These are phyloP conservation scores for Chloropsis cyanopogon DNA, from an alignment of 2,113 vertebrate species.

Conservation along the genomic window DNA sequence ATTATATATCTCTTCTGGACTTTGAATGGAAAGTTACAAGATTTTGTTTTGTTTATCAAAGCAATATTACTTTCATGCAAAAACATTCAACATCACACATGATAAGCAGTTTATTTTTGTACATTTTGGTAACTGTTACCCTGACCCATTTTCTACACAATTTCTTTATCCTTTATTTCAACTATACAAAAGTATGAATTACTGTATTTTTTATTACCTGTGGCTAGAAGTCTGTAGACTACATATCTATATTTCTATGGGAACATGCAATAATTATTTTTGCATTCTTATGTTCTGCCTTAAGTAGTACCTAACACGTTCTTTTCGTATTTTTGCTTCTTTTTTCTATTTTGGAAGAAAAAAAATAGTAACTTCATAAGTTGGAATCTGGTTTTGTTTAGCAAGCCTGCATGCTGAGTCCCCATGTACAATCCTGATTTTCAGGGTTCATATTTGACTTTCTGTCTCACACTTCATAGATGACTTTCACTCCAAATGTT, in stretches of 20 bases:
- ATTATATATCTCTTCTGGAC: neutral
- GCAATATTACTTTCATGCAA: neutral
- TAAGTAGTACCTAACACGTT: neutral
- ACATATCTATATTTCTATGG: conserved; percentile 27
- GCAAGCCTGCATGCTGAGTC: neutral
- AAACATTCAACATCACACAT: neutral
- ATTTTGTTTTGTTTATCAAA: neutral
- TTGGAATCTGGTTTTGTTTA: neutral
- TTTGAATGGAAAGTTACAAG: neutral
- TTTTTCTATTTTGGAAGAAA: neutral
- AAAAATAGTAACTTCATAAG: neutral
- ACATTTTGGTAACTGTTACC: neutral
- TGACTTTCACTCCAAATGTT: neutral
- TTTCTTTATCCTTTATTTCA: neutral
- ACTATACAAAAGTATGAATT: conserved; percentile 20
- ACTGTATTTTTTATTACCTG: conserved; percentile 53
- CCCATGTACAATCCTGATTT: neutral
- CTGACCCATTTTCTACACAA: neutral
- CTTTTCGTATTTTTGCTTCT: neutral
- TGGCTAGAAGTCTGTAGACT: conserved; percentile 25
- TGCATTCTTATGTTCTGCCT: conserved; percentile 29
- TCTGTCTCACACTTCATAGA: neutral
- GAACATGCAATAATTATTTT: conserved; percentile 7
- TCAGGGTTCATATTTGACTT: neutral
- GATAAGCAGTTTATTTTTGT: conserved; percentile 38